Percentiles rank a stretch among this genome's conserved stretches.
These are phyloP conservation scores for Cettia cetti DNA, from an alignment of 2,113 vertebrate genomes.

Conservation along the genomic window DNA sequence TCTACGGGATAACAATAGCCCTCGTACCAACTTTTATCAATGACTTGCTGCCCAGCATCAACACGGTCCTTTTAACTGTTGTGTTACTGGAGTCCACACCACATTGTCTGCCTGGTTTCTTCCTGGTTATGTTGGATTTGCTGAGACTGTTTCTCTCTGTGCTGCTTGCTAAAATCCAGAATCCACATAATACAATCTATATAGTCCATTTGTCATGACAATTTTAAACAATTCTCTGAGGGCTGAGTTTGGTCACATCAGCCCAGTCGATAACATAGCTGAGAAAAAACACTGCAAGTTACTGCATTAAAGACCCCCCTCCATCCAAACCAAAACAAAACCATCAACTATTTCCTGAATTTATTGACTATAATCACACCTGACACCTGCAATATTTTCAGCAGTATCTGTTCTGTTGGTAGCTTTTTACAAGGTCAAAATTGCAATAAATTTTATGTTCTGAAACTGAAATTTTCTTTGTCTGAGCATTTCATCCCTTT, in stretches of 20 bases:
- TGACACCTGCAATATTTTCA: neutral
- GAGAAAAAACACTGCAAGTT: neutral
- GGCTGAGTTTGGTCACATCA: neutral
- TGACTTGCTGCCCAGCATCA: neutral
- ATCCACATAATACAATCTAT: neutral
- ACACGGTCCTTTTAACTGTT: neutral
- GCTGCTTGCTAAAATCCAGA: neutral
- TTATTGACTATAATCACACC: neutral
- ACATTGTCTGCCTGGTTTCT: fast-evolving
- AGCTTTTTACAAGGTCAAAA: neutral
- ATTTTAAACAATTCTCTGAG: neutral
- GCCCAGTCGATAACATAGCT: neutral
- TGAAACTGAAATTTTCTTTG: neutral
- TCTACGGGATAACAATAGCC: neutral
- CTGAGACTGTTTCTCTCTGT: neutral
- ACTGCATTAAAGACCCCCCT: fast-evolving
- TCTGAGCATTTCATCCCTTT: neutral
- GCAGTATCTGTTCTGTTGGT: neutral
- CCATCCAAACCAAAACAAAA: neutral
- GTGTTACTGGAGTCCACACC: neutral
- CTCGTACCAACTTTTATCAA: neutral
- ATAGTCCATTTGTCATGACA: neutral
- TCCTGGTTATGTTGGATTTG: neutral
- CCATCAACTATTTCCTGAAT: neutral
- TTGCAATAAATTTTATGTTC: neutral